phyloP scores from a whole-genome alignment of 1,140 invertebrate species.

The Drosophila bipectinata region DNA sequence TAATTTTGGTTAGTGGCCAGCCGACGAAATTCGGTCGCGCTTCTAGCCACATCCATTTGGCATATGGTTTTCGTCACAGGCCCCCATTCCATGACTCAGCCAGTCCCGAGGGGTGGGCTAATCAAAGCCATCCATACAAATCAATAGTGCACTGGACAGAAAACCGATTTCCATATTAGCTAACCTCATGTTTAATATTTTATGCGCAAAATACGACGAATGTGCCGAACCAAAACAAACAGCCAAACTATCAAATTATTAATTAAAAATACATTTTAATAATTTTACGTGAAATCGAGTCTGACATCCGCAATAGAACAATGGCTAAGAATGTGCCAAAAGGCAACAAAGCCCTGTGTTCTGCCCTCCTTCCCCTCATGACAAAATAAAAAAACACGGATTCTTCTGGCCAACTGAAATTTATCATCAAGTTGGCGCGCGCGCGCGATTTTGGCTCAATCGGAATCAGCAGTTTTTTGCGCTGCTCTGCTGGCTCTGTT shows the following conservation, averaged over 20 bases:
- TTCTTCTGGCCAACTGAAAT: conserved; percentile 27
- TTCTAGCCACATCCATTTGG: conserved; percentile 35
- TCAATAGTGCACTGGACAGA: conserved; percentile 10
- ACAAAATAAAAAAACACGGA: conserved; percentile 1
- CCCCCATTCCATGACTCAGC: conserved; percentile 5
- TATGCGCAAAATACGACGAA: conserved; percentile 40
- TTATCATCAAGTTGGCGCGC: conserved; percentile 64
- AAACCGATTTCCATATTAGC: conserved; percentile 24
- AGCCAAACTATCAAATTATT: conserved; percentile 41
- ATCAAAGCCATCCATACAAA: background rate
- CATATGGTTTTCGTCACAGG: conserved; percentile 29
- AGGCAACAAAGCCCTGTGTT: conserved; percentile 1
- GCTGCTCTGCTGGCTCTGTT: conserved; percentile 32
- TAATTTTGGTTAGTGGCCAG: conserved; percentile 66
- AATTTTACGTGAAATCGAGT: conserved; percentile 59
- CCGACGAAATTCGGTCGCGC: conserved; percentile 32
- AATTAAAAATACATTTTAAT: conserved; percentile 63
- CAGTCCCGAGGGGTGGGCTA: background rate
- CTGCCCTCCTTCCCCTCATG: background rate
- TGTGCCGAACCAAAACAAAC: conserved; percentile 46
- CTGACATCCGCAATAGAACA: conserved; percentile 76
- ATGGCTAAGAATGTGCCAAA: conserved; percentile 43
- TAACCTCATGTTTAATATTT: conserved; percentile 39
- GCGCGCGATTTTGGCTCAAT: conserved; percentile 41
- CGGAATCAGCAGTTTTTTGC: conserved; percentile 26